Conservation (phyloP, 2,888 invertebrate species). For the Dugesia japonica region DNA sequence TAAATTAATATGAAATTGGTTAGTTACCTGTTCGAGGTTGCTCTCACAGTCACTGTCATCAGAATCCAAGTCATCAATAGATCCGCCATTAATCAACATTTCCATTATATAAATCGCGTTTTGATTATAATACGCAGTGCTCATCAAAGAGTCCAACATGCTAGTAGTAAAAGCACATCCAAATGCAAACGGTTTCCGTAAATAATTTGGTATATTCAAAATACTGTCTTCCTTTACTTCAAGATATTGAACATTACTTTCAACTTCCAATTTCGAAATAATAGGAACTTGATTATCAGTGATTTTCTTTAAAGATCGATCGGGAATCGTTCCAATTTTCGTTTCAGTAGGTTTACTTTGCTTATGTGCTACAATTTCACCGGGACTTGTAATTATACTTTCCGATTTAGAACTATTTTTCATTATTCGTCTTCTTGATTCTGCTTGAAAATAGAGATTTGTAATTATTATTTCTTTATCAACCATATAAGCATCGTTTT, state of each 20-base stretch:
- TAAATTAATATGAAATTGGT: background rate
- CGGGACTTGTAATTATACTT: background rate
- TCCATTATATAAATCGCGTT: background rate
- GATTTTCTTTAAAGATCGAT: background rate
- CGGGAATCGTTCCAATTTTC: background rate
- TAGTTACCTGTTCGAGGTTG: background rate
- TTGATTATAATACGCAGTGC: conserved; percentile 56
- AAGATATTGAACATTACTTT: conserved; percentile 37
- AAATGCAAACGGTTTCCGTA: conserved; percentile 95
- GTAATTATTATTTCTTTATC: conserved; percentile 97
- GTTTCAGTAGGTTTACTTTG: background rate
- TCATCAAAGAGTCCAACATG: conserved; percentile 93
- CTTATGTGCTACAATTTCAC: background rate
- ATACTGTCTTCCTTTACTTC: conserved; percentile 61
- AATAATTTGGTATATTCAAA: conserved; percentile 89
- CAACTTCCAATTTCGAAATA: conserved; percentile 32
- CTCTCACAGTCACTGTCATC: background rate
- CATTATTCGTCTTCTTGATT: background rate
- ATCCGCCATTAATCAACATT: background rate
- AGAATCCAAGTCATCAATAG: background rate
- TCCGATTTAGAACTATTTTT: background rate
- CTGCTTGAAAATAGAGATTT: conserved; percentile 66
- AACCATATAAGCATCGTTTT: conserved; percentile 92
- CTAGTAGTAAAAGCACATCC: conserved; percentile 97
- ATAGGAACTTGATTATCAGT: background rate